phyloP scores from a whole-genome alignment of 2,888 invertebrate genomes.

The Spisula solida region DNA sequence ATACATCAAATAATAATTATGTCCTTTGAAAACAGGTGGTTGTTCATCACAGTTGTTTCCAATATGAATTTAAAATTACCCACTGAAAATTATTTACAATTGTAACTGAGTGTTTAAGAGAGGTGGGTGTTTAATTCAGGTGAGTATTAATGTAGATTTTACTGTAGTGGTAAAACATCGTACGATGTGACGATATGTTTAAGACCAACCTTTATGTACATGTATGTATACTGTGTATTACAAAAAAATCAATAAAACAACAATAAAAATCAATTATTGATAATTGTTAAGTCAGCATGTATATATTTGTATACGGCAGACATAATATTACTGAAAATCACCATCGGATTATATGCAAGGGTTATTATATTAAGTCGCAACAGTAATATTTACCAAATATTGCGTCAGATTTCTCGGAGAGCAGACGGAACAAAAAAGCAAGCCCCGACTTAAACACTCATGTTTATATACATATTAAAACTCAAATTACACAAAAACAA shows the following conservation, averaged over 20 bases:
- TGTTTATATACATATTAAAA: not conserved
- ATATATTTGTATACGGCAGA: not conserved
- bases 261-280: constrained; percentile 4
- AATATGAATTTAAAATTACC: no score
- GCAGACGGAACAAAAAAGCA: not conserved
- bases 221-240: not conserved
- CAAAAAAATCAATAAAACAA: not conserved
- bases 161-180: not conserved
- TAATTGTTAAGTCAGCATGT: constrained; percentile 10
- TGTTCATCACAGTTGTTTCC: no score
- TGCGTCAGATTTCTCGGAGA: not conserved
- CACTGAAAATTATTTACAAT: no score
- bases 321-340: not conserved
- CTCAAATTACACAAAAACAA: constrained; percentile 9
- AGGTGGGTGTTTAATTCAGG: no score
- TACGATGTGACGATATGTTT: not conserved
- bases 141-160: not conserved
- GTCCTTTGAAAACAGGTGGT: not conserved
- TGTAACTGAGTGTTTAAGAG: no score
- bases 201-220: not conserved
- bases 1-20: not conserved
- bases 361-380: not conserved
- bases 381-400: constrained; percentile 19
- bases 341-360: not conserved
- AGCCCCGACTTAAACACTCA: not conserved